A percentile compares a stretch with the other conserved stretches of the same genome.
Evolutionary conservation across 2,113 vertebrate genomes (phyloP).

Genomic region (Nothocercus nigrocapillus): DNA sequence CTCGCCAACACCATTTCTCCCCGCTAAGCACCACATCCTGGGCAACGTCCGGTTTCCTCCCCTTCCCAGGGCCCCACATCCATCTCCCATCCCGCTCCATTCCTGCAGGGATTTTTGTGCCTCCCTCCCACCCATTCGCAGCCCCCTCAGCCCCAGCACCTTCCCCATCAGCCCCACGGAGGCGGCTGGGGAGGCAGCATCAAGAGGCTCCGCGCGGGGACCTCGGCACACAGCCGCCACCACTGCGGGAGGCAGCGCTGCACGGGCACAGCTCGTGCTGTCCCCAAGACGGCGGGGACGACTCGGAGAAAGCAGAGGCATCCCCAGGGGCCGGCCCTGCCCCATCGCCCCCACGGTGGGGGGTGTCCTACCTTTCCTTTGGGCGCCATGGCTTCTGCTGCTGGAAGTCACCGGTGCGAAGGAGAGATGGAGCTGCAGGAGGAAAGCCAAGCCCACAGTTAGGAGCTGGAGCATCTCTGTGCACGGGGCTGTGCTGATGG

Average conservation of each 20-base stretch:
- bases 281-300: background rate
- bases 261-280: background rate
- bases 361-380: constrained; percentile 64
- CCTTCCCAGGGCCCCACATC: background rate
- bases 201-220: background rate
- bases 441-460: background rate
- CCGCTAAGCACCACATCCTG: background rate
- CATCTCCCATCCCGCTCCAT: background rate
- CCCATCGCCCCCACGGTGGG: accelerated
- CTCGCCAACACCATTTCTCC: accelerated
- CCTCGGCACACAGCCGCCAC: accelerated
- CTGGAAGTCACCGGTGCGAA: background rate
- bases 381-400: constrained; percentile 60
- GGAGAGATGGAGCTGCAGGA: constrained; percentile 8
- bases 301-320: background rate
- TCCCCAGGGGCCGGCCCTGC: background rate
- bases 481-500: background rate
- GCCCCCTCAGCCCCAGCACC: background rate
- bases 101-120: constrained; percentile 1
- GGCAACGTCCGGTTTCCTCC: background rate
- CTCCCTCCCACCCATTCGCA: background rate
- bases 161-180: background rate
- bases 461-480: background rate
- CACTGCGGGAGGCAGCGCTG: background rate
- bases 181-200: background rate